phyloP scores from a whole-genome alignment of 2,113 vertebrate genomes.

The Cisticola juncidis region DNA sequence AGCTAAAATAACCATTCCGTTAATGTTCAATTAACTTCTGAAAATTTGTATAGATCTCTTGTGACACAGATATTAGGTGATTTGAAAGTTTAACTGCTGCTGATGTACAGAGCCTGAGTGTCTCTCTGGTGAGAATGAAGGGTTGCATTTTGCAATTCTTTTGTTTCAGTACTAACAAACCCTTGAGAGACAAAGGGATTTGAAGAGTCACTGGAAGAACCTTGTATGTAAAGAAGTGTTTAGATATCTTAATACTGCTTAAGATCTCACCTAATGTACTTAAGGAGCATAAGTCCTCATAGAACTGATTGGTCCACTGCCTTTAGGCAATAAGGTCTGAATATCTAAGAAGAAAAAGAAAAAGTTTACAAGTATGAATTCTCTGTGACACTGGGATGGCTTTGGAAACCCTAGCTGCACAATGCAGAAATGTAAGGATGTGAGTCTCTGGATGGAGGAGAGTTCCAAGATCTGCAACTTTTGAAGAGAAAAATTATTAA shows the following conservation, averaged over 20 bases:
- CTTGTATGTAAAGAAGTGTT: background rate
- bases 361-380: background rate
- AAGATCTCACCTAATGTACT: background rate
- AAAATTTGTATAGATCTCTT: background rate
- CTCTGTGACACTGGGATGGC: background rate
- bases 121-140: background rate
- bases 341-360: background rate
- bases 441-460: background rate
- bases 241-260: background rate
- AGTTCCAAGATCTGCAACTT: background rate
- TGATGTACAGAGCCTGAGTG: background rate
- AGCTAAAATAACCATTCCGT: background rate
- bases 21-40: background rate
- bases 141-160: background rate
- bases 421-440: background rate
- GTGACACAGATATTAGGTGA: background rate
- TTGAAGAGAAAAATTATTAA: background rate
- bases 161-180: background rate
- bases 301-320: background rate
- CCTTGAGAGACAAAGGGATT: background rate
- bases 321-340: background rate
- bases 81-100: background rate
- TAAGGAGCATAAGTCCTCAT: background rate
- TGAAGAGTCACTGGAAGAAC: background rate
- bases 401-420: background rate